Evolutionary conservation across 2,888 invertebrate genomes (phyloP), one percentile per base, ranked within the genome.

Genomic region (Dendrolimus pini): DNA sequence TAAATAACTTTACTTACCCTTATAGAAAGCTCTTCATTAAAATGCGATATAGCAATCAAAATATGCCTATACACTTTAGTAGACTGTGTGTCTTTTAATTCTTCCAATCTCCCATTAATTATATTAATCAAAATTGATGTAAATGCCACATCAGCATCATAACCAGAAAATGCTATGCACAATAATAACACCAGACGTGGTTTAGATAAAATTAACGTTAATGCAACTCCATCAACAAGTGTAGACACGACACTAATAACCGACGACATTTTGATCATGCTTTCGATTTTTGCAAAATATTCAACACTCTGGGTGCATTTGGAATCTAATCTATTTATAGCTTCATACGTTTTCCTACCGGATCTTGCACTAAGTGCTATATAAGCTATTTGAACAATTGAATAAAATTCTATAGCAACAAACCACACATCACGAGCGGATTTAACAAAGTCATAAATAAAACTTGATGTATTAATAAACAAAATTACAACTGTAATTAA

Each of bases 91-190:
- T 3, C 61, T 61, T 8, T 69, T 10, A 84, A 61, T 52, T 68
- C 68, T 0, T 60, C 53, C 41, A 88, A 61, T 58, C 81, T 78
- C 9, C 77, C 60, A 65, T 83, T 87, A 2, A 85, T 70, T 2
- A 70, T 69, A 52, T 78, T 72, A 41, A 85, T 74, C 7, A 85
- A 52, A 41, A 83, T 62, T 41, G 76, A 67, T 30, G 75, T 70
- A 9, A 84, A 76, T 1, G 73, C 61, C 54, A 82, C 65, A 67
- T 88, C 88, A 0, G 78, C 65, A 61, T 85, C 83, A 57, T 81
- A 80, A 30, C 79, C 80, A 1, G 79, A 71, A 58, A 77, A 75
- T 0, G 73, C 65, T 0, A 82, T 55, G 9, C 71, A 65, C 0
- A 79, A 63, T 1, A 72, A 58, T 7, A 76, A 12, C 0, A 72